Evolutionary conservation across 2,797 vertebrate genomes (phyloP).

Genomic region (Enteromius anoplus): DNA sequence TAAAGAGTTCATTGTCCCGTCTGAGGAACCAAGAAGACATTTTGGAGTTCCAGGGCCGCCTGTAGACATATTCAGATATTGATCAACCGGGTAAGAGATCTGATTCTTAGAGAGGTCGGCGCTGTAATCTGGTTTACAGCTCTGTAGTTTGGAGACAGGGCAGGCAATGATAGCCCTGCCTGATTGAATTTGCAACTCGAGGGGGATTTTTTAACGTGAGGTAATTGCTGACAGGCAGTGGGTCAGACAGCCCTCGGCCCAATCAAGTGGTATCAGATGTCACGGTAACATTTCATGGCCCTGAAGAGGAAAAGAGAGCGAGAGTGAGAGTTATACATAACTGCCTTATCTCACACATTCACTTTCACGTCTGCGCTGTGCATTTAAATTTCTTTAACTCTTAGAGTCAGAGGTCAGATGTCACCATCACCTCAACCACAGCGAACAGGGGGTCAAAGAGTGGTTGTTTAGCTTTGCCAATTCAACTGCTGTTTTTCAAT

Average conservation of each 20-base stretch:
- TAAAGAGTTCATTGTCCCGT: constrained; percentile 32
- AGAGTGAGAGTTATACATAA: constrained; percentile 28
- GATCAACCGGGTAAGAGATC: constrained; percentile 58
- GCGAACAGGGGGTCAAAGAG: constrained; percentile 37
- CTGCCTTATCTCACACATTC: constrained; percentile 21
- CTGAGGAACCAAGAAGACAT: constrained; percentile 44
- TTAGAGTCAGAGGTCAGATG: neutral
- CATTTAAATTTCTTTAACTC: constrained; percentile 14
- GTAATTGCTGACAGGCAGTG: constrained; percentile 73
- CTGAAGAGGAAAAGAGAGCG: constrained; percentile 53
- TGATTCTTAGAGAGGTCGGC: constrained; percentile 56
- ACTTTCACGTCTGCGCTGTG: constrained; percentile 2
- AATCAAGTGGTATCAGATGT: constrained; percentile 73
- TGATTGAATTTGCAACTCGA: constrained; percentile 73
- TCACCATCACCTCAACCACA: constrained; percentile 16
- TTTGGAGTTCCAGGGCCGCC: constrained; percentile 46
- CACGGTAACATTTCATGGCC: constrained; percentile 65
- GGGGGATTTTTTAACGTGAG: constrained; percentile 67
- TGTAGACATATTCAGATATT: constrained; percentile 57
- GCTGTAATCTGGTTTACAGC: constrained; percentile 59
- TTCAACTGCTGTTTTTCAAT: constrained; percentile 13
- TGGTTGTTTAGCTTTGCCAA: neutral
- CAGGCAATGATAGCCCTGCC: constrained; percentile 59
- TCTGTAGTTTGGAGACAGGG: constrained; percentile 64
- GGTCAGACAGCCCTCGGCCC: constrained; percentile 65